Conservation (phyloP, 2,113 vertebrate genomes). For the Regulus satrapa region DNA sequence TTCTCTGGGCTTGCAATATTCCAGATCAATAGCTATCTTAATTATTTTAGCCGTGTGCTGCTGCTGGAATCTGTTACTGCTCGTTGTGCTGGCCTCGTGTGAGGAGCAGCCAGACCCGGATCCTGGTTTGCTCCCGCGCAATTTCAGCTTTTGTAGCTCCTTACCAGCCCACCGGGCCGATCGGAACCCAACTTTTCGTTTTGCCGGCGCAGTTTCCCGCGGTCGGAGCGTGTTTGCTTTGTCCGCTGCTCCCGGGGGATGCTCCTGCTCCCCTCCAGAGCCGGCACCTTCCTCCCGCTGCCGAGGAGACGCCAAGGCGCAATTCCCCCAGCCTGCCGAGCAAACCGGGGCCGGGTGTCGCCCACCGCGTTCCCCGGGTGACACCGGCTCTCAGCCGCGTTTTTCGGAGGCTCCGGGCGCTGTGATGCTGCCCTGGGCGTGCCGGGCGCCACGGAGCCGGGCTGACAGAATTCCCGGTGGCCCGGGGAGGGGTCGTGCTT, state of each 20-base stretch:
- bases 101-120: neutral
- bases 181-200: neutral
- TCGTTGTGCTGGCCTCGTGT: neutral
- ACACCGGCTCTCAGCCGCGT: neutral
- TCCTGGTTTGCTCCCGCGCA: neutral
- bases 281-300: neutral
- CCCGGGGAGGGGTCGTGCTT: neutral
- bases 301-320: neutral
- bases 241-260: fast-evolving
- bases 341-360: neutral
- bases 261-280: fast-evolving
- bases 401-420: neutral
- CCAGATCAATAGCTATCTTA: neutral
- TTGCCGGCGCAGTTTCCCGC: fast-evolving
- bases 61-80: neutral
- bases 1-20: neutral
- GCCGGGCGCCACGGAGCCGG: neutral
- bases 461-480: neutral
- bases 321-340: neutral
- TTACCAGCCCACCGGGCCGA: neutral
- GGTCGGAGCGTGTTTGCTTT: neutral
- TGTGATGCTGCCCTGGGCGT: neutral
- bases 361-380: neutral
- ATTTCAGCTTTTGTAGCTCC: neutral
- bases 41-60: neutral